Conservation (phyloP, 2,888 invertebrate species). For the Graphium colonna region DNA sequence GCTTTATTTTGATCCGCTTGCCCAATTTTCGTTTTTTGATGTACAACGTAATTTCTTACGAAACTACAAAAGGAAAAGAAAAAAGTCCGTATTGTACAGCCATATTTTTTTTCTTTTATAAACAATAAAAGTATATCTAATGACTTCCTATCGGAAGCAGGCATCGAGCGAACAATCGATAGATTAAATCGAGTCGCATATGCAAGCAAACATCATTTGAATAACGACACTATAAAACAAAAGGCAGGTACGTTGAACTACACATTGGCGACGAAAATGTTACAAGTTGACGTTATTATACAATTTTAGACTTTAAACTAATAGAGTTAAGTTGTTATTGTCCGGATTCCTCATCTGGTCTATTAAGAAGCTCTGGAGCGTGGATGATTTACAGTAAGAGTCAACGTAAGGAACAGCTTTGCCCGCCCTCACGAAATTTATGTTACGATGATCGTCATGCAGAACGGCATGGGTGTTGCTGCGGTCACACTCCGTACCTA, state of each 20-base stretch:
- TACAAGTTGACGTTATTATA: no score
- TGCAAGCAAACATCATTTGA: not conserved
- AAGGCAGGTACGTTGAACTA: conserved; percentile 18
- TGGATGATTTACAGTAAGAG: conserved; percentile 20
- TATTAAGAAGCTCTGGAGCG: conserved; percentile 23
- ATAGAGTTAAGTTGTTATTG: conserved; percentile 15
- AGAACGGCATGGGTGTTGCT: conserved; percentile 3
- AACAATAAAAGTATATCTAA: no score
- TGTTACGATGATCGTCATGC: conserved; percentile 20
- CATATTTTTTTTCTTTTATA: no score
- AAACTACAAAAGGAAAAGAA: not conserved
- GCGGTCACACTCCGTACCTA: no score
- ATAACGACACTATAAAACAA: not conserved
- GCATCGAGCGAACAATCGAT: conserved; percentile 15
- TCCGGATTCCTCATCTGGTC: conserved; percentile 12
- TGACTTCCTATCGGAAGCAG: not conserved
- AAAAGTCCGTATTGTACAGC: no score
- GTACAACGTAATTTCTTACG: conserved; percentile 1
- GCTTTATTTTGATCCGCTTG: conserved; percentile 19
- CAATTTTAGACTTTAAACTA: conserved; percentile 13
- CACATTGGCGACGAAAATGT: conserved; percentile 12
- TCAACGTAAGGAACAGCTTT: conserved; percentile 20
- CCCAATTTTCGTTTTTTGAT: conserved; percentile 20
- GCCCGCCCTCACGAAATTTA: conserved; percentile 15
- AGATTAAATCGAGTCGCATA: conserved; percentile 3